phyloP scores from a whole-genome alignment of 92 coral and sea anemone genomes.

The Phenganax marumi region DNA sequence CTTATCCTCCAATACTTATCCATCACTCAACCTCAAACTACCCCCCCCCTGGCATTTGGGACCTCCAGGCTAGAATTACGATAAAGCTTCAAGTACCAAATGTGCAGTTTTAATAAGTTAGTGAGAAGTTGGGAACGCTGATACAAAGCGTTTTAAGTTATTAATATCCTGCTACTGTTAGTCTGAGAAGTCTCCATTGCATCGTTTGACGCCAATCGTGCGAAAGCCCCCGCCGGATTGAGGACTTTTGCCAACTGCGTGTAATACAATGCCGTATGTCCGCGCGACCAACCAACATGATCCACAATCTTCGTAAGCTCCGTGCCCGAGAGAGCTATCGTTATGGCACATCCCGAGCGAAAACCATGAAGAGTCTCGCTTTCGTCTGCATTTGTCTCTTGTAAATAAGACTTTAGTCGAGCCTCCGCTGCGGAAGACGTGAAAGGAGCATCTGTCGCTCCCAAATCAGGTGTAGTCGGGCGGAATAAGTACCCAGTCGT shows the following conservation, averaged over 20 bases:
- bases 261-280: constrained; percentile 47
- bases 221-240: constrained; percentile 28
- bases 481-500: too few species aligned
- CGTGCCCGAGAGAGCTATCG: constrained; percentile 27
- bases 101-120: background rate
- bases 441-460: background rate
- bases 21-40: background rate
- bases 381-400: constrained; percentile 25
- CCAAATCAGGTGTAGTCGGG: too few species aligned
- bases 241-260: too few species aligned
- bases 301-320: constrained; percentile 33
- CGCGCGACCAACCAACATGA: constrained; percentile 42
- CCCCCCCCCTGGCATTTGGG: too few species aligned
- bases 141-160: constrained; percentile 24
- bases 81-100: background rate
- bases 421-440: too few species aligned
- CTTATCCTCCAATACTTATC: too few species aligned
- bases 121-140: constrained; percentile 2
- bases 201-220: constrained; percentile 25
- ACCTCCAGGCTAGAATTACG: too few species aligned
- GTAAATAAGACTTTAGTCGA: constrained; percentile 13
- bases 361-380: too few species aligned
- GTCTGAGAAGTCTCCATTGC: background rate
- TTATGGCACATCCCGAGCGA: constrained; percentile 34
- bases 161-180: constrained; percentile 27